Percentiles rank a stretch among this genome's conserved stretches.
Evolutionary conservation across 1,140 invertebrate genomes (phyloP).

Genomic region (Drosophila pseudoobscura): DNA sequence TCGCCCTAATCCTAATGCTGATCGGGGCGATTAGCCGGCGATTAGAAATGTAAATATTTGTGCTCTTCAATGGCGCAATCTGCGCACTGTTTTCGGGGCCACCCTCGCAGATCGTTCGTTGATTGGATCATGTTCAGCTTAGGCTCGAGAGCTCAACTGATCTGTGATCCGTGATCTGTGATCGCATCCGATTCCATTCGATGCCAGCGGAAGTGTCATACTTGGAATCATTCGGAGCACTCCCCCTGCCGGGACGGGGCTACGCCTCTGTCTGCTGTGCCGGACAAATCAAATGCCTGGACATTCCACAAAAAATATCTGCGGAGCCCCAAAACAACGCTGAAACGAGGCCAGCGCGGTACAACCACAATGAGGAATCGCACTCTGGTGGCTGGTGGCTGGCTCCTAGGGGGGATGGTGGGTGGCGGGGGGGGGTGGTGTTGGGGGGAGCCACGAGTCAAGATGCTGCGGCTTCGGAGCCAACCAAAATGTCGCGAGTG

Average conservation of each 20-base stretch:
- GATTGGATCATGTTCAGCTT: slow-evolving; percentile 40
- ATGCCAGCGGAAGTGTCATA: too few relatives aligned
- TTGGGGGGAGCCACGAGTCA: slow-evolving; percentile 3
- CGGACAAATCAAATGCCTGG: slow-evolving; percentile 62
- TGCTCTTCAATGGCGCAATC: slow-evolving; percentile 35
- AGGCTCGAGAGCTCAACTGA: too few relatives aligned
- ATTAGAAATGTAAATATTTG: slow-evolving; percentile 49
- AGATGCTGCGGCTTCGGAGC: slow-evolving; percentile 35
- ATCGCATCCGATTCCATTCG: slow-evolving; percentile 20
- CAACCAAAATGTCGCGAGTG: slow-evolving; percentile 78
- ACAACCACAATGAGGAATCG: slow-evolving; percentile 45
- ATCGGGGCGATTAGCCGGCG: slow-evolving; percentile 45
- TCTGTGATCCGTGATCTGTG: slow-evolving; percentile 2
- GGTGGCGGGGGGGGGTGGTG: neutral
- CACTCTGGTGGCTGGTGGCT: slow-evolving; percentile 8
- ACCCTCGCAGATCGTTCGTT: slow-evolving; percentile 9
- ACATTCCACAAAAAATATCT: slow-evolving; percentile 62
- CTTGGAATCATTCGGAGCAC: too few relatives aligned
- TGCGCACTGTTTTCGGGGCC: neutral
- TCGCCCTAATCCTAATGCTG: slow-evolving; percentile 43
- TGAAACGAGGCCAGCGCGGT: slow-evolving; percentile 69
- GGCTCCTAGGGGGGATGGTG: neutral
- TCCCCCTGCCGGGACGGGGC: neutral
- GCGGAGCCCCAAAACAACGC: slow-evolving; percentile 67
- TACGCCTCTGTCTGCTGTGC: slow-evolving; percentile 19